Conservation (phyloP, 2,113 vertebrate genomes). For the Chinchilla lanigera region DNA sequence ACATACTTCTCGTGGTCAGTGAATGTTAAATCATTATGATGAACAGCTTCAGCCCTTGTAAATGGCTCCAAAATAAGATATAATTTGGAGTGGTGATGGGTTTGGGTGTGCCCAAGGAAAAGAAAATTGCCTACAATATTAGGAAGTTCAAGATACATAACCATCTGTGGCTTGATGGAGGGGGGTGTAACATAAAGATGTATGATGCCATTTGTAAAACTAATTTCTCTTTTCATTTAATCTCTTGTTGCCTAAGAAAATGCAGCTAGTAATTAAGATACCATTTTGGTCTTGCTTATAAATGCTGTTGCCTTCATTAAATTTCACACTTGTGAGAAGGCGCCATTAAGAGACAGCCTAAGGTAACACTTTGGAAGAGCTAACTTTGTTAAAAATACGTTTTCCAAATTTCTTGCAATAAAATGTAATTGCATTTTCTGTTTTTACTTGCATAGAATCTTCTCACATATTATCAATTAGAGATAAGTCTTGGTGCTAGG, state of each 20-base stretch:
- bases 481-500: slow-evolving; percentile 50
- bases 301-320: slow-evolving; percentile 79
- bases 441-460: slow-evolving; percentile 44
- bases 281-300: slow-evolving; percentile 76
- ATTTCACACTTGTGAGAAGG: slow-evolving; percentile 73
- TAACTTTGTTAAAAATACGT: slow-evolving; percentile 78
- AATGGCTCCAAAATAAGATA: slow-evolving; percentile 53
- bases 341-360: slow-evolving; percentile 75
- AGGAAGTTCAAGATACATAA: slow-evolving; percentile 73
- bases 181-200: slow-evolving; percentile 74
- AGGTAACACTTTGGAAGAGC: slow-evolving; percentile 74
- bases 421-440: slow-evolving; percentile 79
- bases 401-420: slow-evolving; percentile 77
- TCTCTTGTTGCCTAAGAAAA: slow-evolving; percentile 76
- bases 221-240: slow-evolving; percentile 83
- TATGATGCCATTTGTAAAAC: slow-evolving; percentile 82
- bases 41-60: slow-evolving; percentile 37
- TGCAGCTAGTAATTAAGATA: slow-evolving; percentile 75
- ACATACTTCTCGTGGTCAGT: slow-evolving; percentile 39
- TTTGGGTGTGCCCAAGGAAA: slow-evolving; percentile 72
- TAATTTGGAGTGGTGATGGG: slow-evolving; percentile 60
- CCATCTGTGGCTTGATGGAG: slow-evolving; percentile 80
- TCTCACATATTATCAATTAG: slow-evolving; percentile 57
- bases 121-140: slow-evolving; percentile 72
- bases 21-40: slow-evolving; percentile 48